A percentile compares a stretch with the other conserved stretches of the same genome.
Conservation (phyloP, 1,140 invertebrate species). For the Cydia pomonella region DNA sequence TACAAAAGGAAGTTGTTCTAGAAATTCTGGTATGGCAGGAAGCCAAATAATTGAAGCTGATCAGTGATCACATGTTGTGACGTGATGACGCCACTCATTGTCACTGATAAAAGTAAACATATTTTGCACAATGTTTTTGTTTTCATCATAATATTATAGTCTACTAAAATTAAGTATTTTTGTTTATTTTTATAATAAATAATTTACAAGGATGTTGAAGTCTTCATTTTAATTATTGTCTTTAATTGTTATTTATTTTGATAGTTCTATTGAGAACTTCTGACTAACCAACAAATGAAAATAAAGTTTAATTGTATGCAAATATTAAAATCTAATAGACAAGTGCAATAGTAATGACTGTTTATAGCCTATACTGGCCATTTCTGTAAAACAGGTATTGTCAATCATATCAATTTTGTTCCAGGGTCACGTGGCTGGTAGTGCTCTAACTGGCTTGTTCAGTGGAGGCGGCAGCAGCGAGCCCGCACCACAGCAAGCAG, state of each 20-base stretch:
- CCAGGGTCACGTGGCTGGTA: constrained; percentile 91
- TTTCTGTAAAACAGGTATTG: not conserved
- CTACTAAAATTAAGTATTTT: not conserved
- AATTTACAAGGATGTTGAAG: no score
- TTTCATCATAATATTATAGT: constrained; percentile 30
- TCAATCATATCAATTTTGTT: constrained; percentile 41
- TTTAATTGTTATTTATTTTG: no score
- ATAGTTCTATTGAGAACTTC: no score
- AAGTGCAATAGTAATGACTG: no score
- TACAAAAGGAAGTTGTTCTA: constrained; percentile 3
- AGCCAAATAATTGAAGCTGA: constrained; percentile 46
- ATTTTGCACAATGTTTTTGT: constrained; percentile 50
- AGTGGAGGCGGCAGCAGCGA: constrained; percentile 85
- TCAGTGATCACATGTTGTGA: constrained; percentile 59
- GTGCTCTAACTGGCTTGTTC: constrained; percentile 91
- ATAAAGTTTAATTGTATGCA: no score
- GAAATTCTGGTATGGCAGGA: constrained; percentile 44
- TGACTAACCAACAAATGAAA: no score
- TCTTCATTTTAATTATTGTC: no score
- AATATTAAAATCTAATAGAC: no score
- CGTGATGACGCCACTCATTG: constrained; percentile 44
- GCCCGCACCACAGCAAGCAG: constrained; percentile 68
- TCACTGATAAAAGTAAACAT: constrained; percentile 47
- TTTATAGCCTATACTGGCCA: not conserved
- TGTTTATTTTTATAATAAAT: constrained; percentile 34